These are phyloP conservation scores for Lanius collurio DNA, from an alignment of 2,113 vertebrate genomes.

Conservation along the genomic window DNA sequence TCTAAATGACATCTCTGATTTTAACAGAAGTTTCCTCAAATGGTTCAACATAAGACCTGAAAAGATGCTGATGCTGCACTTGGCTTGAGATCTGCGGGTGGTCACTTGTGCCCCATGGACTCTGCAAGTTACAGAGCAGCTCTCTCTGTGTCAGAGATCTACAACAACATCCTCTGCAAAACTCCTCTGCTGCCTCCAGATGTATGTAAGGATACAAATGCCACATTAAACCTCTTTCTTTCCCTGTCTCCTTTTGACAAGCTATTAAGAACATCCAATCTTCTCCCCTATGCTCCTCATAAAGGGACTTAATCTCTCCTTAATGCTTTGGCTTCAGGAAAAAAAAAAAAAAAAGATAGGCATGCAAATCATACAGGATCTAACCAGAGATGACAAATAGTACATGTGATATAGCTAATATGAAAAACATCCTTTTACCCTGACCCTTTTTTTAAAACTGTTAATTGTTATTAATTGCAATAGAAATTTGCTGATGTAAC, in stretches of 20 bases:
- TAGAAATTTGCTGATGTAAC: constrained; percentile 42
- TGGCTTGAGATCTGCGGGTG: neutral
- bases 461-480: constrained; percentile 64
- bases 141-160: neutral
- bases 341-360: constrained; percentile 1
- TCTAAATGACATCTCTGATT: neutral
- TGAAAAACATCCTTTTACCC: neutral
- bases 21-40: neutral
- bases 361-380: constrained; percentile 8
- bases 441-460: constrained; percentile 10
- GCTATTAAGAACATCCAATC: constrained; percentile 51
- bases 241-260: constrained; percentile 36
- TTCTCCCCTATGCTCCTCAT: constrained; percentile 9
- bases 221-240: constrained; percentile 40
- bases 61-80: neutral
- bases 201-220: constrained; percentile 46
- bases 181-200: neutral
- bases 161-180: neutral
- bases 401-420: neutral
- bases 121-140: neutral
- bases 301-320: constrained; percentile 49
- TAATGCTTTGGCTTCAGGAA: constrained; percentile 30
- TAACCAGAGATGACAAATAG: constrained; percentile 29
- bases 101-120: neutral
- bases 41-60: neutral